Percentiles rank a stretch among this genome's conserved stretches.
phyloP scores from a whole-genome alignment of 2,888 invertebrate genomes.

The Tetropium fuscum region DNA sequence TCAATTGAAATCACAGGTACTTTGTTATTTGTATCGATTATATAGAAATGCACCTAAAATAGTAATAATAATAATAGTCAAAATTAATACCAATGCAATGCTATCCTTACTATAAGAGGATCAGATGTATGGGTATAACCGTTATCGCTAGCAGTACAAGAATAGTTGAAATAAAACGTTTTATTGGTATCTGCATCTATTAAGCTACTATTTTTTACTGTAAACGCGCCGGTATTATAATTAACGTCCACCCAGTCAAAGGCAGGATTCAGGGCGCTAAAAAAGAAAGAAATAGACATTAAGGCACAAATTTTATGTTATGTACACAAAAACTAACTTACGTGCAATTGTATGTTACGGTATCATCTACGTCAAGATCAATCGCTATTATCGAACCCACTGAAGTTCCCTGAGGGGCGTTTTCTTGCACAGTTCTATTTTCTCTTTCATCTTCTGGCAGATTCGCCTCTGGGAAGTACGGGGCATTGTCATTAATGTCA shows the following conservation, averaged over 20 bases:
- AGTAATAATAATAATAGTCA: no score
- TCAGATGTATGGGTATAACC: slow-evolving; percentile 49
- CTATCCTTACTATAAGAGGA: slow-evolving; percentile 63
- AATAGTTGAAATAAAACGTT: slow-evolving; percentile 68
- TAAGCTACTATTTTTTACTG: slow-evolving; percentile 59
- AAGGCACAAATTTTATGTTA: not conserved
- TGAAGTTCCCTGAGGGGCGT: slow-evolving; percentile 64
- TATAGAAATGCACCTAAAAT: slow-evolving; percentile 69
- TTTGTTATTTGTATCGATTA: slow-evolving; percentile 74
- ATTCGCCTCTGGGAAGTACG: slow-evolving; percentile 65
- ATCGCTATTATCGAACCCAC: slow-evolving; percentile 73
- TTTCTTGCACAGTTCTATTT: slow-evolving; percentile 68
- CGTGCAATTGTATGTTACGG: slow-evolving; percentile 69
- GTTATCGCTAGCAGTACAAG: slow-evolving; percentile 69
- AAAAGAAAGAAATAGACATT: slow-evolving; percentile 14
- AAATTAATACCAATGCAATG: no score
- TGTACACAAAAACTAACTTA: slow-evolving; percentile 34
- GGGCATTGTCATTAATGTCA: slow-evolving; percentile 75
- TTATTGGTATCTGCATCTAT: slow-evolving; percentile 72
- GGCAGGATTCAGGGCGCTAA: slow-evolving; percentile 66
- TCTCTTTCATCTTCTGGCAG: slow-evolving; percentile 62
- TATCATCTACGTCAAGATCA: slow-evolving; percentile 73
- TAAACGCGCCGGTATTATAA: slow-evolving; percentile 68
- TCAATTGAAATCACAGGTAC: slow-evolving; percentile 61
- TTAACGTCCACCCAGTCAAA: slow-evolving; percentile 68